Evolutionary conservation across 2,797 vertebrate genomes (phyloP).

Genomic region (Anableps anableps): DNA sequence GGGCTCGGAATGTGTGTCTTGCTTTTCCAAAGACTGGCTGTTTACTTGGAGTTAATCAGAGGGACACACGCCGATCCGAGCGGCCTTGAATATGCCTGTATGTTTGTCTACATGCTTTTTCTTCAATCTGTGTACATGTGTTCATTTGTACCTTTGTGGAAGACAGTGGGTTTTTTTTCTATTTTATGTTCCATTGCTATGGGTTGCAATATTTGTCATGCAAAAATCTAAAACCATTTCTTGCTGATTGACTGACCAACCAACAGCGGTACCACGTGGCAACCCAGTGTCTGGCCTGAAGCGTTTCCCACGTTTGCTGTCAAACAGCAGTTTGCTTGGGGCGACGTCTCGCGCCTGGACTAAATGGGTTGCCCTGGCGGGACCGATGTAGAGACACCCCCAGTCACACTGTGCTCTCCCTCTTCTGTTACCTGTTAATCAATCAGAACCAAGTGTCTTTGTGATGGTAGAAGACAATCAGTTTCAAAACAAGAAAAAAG

Average conservation of each 20-base stretch:
- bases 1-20: slow-evolving; percentile 79
- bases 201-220: slow-evolving; percentile 82
- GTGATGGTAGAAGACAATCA: slow-evolving; percentile 90
- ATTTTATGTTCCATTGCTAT: slow-evolving; percentile 74
- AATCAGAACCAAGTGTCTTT: slow-evolving; percentile 90
- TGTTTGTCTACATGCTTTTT: slow-evolving; percentile 74
- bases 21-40: slow-evolving; percentile 82
- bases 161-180: slow-evolving; percentile 61
- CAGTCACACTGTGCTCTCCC: slow-evolving; percentile 87
- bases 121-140: slow-evolving; percentile 74
- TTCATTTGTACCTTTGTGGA: slow-evolving; percentile 79
- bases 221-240: slow-evolving; percentile 74
- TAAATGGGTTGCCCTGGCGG: slow-evolving; percentile 55
- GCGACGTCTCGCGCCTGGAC: slow-evolving; percentile 63
- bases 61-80: slow-evolving; percentile 76
- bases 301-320: slow-evolving; percentile 76
- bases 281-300: slow-evolving; percentile 63
- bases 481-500: slow-evolving; percentile 85
- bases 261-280: slow-evolving; percentile 65
- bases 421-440: slow-evolving; percentile 87
- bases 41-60: slow-evolving; percentile 84
- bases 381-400: slow-evolving; percentile 78
- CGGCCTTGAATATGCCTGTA: slow-evolving; percentile 65
- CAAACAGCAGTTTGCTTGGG: slow-evolving; percentile 71
- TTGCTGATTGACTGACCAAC: slow-evolving; percentile 74